Evolutionary conservation across 2,113 vertebrate genomes (phyloP).

Genomic region (Sclerurus mexicanus): DNA sequence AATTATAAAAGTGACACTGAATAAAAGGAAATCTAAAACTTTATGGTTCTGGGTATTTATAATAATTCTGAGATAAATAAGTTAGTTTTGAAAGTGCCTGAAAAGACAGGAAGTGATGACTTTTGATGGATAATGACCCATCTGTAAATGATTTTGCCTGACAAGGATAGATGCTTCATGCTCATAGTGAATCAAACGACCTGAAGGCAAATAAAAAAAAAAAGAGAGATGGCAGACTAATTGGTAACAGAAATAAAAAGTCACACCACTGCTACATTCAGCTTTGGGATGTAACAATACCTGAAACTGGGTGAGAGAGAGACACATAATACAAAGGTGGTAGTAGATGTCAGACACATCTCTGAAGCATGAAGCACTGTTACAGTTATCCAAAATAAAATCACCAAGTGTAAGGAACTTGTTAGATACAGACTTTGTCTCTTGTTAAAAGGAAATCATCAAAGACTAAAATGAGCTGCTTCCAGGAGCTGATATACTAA

Average conservation of each 20-base stretch:
- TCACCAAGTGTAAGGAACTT: not conserved
- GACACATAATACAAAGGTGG: not conserved
- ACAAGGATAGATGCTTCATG: not conserved
- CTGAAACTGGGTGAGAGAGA: not conserved
- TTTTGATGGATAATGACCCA: not conserved
- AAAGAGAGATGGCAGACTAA: not conserved
- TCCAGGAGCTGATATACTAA: not conserved
- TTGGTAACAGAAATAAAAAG: conserved; percentile 18
- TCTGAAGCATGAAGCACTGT: not conserved
- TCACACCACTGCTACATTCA: not conserved
- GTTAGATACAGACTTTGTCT: not conserved
- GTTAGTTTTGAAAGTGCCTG: not conserved
- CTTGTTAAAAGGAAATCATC: not conserved
- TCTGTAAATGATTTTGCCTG: conserved; percentile 11
- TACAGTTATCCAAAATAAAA: conserved; percentile 36
- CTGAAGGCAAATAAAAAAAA: not conserved
- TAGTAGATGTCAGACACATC: not conserved
- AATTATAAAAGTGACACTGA: not conserved
- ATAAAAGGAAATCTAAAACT: not conserved
- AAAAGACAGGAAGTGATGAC: not conserved
- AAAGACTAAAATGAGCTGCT: not conserved
- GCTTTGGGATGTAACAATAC: not conserved
- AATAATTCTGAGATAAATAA: not conserved
- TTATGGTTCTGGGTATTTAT: not conserved
- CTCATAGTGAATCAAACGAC: not conserved